Base-by-base conservation (phyloP, 2,113 vertebrate species). In the Hipposideros armiger region DNA sequence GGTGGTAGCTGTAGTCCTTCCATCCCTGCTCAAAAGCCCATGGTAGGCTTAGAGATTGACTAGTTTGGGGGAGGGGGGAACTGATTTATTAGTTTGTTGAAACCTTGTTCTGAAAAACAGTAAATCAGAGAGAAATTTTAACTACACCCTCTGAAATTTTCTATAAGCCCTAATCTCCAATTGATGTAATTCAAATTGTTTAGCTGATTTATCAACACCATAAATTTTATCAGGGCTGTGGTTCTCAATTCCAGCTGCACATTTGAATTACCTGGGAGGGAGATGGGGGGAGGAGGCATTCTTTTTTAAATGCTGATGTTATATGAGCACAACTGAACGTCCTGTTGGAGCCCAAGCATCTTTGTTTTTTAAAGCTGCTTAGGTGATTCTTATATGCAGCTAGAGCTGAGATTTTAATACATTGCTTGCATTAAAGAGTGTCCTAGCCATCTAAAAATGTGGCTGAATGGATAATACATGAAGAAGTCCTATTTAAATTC, bases 11-110 rank as follows among this genome's bases (percentile, higher is more conserved):
- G 11, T 1, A 73, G 24, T 56, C 45, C 17, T 54, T 47, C 42
- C 28, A 58, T 26, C 5, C 13, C 2, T 70, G 47, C 32, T 10
- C 40, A 3, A 36, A 73, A 76, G 28, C 20, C 30, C 56, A 95
- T 83, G 56, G 32, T 22, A 85, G 13, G 66, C 15, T 64, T 36
- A 95, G 45, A 90, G 17, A 77, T 7, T 30, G 54, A 87, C 69
- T 87, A 72, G 86, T 9, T 66, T 14, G 42, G 14, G 15, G 4
- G n/a, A 0, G 22, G 4, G 13, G 3, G 24, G 22, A 4, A 0
- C 11, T 91, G 45, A 74, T 78, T 93, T 92, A 83, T 90, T 87
- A 70, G 40, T 86, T 91, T 93, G 47, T 81, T 89, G 58, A 95
- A 87, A 56, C 0, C 17, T 87, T 90, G 40, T 82, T 20, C 54